Evolutionary conservation across 2,797 vertebrate species (phyloP), one percentile per base, ranked within the genome.

Genomic region (Telmatherina bonti): DNA sequence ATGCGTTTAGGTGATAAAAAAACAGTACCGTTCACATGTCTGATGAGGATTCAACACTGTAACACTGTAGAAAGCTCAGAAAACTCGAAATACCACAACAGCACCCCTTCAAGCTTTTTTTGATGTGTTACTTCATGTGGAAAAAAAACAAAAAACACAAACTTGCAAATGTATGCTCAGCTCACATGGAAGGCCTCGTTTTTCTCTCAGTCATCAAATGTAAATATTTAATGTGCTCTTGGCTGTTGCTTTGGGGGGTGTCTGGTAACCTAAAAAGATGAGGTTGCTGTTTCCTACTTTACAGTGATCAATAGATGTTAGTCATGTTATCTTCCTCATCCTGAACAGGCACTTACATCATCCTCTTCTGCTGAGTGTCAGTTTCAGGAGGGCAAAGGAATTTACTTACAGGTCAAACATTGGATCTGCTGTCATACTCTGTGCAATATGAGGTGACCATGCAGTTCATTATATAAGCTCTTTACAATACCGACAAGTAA

Each of bases 141-240:
- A 52, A 47, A 67, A 54, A 11, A 61, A 67, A 75, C 33, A 33
- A 3, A 7, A 31, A 31, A 3, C n/a, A n/a, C n/a, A n/a, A 55
- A 70, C 58, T 63, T 66, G 45, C 54, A 56, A 68, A 78, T 57
- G 31, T 24, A 15, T 24, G 68, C 57, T 69, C 1, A 10, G 53
- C 67, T 60, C 49, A 30, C 10, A 35, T 33, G 1, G 13, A 33
- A 62, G 62, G 69, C 69, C 53, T 72, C 1, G 33, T 62, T 83
- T 82, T 86, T 86, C 87, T 86, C 51, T 77, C 70, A 67, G 88
- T 93, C 91, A 92, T 89, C 83, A 82, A 70, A 90, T 59, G 74
- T 94, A 88, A 94, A 94, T 94, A 91, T 92, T 92, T 93, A 47
- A 94, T 92, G 80, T 67, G 81, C 72, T 70, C 81, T 77, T 85